Percentiles rank a stretch among this genome's conserved stretches.
phyloP scores from a whole-genome alignment of 2,888 invertebrate genomes.

The Cryptops parisi region DNA sequence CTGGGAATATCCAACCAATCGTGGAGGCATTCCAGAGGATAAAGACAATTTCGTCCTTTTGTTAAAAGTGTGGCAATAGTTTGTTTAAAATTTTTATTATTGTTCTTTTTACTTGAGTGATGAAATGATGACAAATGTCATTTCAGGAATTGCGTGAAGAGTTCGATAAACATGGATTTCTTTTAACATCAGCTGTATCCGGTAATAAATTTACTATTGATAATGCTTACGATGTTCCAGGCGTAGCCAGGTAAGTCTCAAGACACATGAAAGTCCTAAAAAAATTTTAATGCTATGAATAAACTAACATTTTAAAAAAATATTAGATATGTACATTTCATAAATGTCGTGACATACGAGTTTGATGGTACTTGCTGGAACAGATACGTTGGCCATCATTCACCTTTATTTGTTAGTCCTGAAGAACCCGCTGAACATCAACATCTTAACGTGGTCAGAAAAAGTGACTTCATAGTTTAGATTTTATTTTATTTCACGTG shows the following conservation, averaged over 20 bases:
- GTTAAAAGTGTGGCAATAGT: conserved; percentile 17
- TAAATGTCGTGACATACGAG: not conserved
- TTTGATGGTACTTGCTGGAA: not conserved
- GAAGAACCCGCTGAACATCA: not conserved
- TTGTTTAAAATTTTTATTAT: too few relatives aligned
- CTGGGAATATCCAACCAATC: conserved; percentile 18
- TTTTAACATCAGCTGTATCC: conserved; percentile 20
- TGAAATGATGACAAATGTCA: too few relatives aligned
- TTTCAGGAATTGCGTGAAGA: conserved; percentile 19
- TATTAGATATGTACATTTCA: not conserved
- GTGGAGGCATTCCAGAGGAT: conserved; percentile 15
- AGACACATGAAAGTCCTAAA: not conserved
- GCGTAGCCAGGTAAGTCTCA: not conserved
- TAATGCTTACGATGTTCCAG: conserved; percentile 19
- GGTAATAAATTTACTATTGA: conserved; percentile 19
- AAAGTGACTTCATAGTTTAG: too few relatives aligned
- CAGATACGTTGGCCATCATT: not conserved
- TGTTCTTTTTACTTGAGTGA: too few relatives aligned
- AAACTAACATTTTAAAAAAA: too few relatives aligned
- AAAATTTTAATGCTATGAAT: not conserved
- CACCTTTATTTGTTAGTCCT: not conserved
- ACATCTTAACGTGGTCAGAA: not conserved
- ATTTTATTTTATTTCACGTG: too few relatives aligned
- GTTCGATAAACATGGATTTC: conserved; percentile 17
- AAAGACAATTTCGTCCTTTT: conserved; percentile 19